These are phyloP conservation scores for Tadarida brasiliensis DNA, from an alignment of 2,797 vertebrate species.

Conservation along the genomic window DNA sequence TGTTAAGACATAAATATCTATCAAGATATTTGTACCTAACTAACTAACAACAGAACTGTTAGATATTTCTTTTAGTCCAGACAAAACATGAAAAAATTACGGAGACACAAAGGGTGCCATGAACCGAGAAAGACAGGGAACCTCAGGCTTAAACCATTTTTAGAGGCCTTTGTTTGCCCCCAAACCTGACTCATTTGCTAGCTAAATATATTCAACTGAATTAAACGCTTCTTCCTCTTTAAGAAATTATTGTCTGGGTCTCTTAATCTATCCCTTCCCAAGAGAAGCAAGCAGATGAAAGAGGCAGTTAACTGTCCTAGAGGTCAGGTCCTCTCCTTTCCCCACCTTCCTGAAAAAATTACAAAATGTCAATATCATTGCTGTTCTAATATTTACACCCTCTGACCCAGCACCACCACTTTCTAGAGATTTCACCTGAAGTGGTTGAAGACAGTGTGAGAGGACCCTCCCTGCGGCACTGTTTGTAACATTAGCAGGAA, in stretches of 20 bases:
- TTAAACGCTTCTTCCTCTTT: conserved; percentile 3
- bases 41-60: background rate
- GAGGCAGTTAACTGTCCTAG: background rate
- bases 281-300: background rate
- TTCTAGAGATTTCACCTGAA: background rate
- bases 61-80: background rate
- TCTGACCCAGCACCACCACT: background rate
- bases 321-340: background rate
- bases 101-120: background rate
- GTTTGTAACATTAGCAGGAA: background rate
- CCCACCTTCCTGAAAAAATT: background rate
- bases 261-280: background rate
- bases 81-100: background rate
- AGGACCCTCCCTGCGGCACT: background rate
- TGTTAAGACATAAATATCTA: background rate
- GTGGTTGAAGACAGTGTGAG: background rate
- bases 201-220: background rate
- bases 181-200: background rate
- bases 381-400: background rate
- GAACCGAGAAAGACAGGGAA: background rate
- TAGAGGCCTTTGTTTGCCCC: background rate
- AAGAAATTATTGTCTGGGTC: background rate
- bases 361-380: background rate
- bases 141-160: background rate
- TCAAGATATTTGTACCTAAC: background rate